Evolutionary conservation across 2,888 invertebrate species (phyloP), one percentile per base, ranked within the genome.

Genomic region (Bembecia ichneumoniformis): DNA sequence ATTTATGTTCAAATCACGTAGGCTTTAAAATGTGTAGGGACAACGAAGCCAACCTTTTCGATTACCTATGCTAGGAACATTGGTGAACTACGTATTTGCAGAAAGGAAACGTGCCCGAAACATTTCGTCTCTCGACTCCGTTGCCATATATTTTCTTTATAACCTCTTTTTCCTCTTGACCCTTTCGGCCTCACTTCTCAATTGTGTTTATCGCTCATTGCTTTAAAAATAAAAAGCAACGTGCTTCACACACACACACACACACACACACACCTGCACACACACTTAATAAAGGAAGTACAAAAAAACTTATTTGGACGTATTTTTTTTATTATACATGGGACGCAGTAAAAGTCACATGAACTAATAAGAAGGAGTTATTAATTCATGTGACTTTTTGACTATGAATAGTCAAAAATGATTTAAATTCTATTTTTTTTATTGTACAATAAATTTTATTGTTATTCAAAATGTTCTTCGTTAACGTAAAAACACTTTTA

Each of bases 141-240:
- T 58, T 54, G 55, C 53, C 61, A 64, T 71, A 66, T 65, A 68
- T 74, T 72, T 65, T 63, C 66, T 72, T 71, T 73, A 74, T 66
- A 68, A 68, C 60, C 57, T 44, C 68, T 62, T 56, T 62, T 60
- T 54, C 60, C 62, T 51, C 60, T 65, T 64, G 63, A 68, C 66
- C 69, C 69, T 71, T 69, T 63, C 58, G 50, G 46, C 43, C 47
- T 52, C 50, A 49, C 53, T 46, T 52, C 56, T 44, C 44, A 44
- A 17, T 44, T 48, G 52, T 53, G 53, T 55, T 53, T 55, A 56
- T 51, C 51, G 47, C 55, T 55, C 55, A 56, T 58, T 51, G 55
- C 53, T 52, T 55, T 49, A 52, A 57, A 50, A 54, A 46, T 47
- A 20, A 46, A 53, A 47, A 14, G 14, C 11, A 40, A 40, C n/a